Evolutionary conservation across 2,797 vertebrate species (phyloP).

Genomic region (Alexandromys oeconomus): DNA sequence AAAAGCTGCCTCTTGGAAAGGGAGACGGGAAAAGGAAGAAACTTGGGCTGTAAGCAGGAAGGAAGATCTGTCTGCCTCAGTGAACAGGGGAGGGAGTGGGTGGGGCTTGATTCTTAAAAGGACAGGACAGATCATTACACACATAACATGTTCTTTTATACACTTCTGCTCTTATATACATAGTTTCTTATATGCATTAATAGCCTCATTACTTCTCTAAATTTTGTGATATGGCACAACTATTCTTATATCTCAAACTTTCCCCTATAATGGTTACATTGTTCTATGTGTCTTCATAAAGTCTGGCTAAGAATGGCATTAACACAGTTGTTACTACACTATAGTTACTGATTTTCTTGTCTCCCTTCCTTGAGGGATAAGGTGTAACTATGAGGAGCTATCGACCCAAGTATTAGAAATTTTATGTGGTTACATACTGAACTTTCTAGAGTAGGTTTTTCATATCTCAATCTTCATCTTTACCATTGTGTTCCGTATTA

Average conservation of each 20-base stretch:
- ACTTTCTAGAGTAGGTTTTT: neutral
- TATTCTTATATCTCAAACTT: constrained; percentile 20
- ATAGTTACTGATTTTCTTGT: neutral
- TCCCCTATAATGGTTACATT: neutral
- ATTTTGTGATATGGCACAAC: constrained; percentile 1
- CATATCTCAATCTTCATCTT: neutral
- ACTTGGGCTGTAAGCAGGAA: too few species aligned
- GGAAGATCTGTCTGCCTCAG: too few species aligned
- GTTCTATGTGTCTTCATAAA: neutral
- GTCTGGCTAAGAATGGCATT: neutral
- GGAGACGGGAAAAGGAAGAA: too few species aligned
- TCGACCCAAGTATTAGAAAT: neutral
- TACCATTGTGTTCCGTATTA: neutral
- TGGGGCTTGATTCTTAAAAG: too few species aligned
- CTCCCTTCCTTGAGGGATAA: neutral
- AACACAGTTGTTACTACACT: neutral
- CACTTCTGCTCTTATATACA: neutral
- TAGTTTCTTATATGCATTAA: neutral
- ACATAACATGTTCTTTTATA: neutral
- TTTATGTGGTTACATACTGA: neutral
- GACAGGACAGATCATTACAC: too few species aligned
- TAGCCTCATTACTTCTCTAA: neutral
- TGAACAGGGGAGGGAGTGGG: too few species aligned
- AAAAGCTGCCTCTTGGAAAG: too few species aligned
- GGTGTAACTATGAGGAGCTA: neutral